Evolutionary conservation across 2,888 invertebrate species (phyloP), one percentile per base, ranked within the genome.

Genomic region (Euclidia mi): DNA sequence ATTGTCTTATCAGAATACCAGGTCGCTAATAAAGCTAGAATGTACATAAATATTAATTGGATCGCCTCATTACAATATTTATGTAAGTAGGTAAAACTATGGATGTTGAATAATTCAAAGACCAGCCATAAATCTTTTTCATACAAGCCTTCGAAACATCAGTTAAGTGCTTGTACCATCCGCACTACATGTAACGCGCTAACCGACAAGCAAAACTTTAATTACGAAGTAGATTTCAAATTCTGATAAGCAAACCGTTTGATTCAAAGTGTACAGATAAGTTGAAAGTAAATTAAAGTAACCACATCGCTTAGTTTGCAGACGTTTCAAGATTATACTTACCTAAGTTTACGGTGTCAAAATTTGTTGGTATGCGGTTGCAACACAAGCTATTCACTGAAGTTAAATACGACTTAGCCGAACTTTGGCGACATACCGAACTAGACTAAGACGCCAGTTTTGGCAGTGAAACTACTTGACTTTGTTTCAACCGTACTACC

Each of bases 331-430:
- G 71, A 83, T 83, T 82, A 78, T 84, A 83, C 81, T 67, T 76
- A 79, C 78, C 68, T 75, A 81, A 81, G 78, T 84, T 78, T 69
- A 85, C 81, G 81, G 88, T 90, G 90, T 90, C 90, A 91, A 91
- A 92, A 91, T 92, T 89, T 88, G 89, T 90, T 88, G 85, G 90
- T 88, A 85, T 88, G 91, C 84, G 91, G 91, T 87, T 80, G 82
- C 83, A 85, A 87, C 86, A 86, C 90, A 92, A 89, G 91, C 91
- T 89, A 89, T 85, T 89, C 87, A 75, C 83, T 76, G 65, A 90
- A 91, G 88, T 92, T 91, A 92, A 92, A 92, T 91, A 91, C 90
- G 89, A 92, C 90, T 92, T 91, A 89, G 88, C 76, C 82, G 75
- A 90, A 92, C 85, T 91, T 91, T 72, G 71, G 84, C 81, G 85